phyloP scores from a whole-genome alignment of 2,888 invertebrate species.

The Rhagonycha lutea region DNA sequence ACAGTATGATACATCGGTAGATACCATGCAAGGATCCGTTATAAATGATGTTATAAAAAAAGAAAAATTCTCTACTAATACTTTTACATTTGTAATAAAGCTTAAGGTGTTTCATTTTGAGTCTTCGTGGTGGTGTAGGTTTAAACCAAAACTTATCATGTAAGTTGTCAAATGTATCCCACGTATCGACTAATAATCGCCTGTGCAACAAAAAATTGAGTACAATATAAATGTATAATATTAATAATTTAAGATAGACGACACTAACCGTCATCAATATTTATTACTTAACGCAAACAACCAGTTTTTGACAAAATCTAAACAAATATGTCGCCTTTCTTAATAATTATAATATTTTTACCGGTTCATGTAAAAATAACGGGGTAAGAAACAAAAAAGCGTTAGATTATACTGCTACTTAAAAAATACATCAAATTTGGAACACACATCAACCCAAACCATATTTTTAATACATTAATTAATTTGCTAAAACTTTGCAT shows the following conservation, averaged over 20 bases:
- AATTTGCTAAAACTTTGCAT: neutral
- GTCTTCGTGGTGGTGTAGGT: neutral
- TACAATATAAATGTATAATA: neutral
- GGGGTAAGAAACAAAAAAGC: neutral
- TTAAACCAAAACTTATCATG: neutral
- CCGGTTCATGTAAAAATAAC: neutral
- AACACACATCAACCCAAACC: neutral
- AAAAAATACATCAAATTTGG: neutral
- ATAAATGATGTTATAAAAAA: neutral
- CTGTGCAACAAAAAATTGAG: neutral
- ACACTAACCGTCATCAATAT: neutral
- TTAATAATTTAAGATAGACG: neutral
- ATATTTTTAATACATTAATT: neutral
- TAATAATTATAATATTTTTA: neutral
- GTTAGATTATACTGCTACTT: neutral
- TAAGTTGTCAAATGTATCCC: neutral
- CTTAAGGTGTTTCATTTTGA: neutral
- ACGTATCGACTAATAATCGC: neutral
- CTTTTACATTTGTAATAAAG: neutral
- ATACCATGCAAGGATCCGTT: too few relatives aligned
- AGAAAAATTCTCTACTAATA: neutral
- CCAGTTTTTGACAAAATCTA: slow-evolving; percentile 1
- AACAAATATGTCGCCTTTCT: neutral
- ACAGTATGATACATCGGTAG: too few relatives aligned
- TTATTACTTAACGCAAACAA: neutral